A percentile compares a stretch with the other conserved stretches of the same genome.
Conservation (phyloP, 1,140 invertebrate genomes). For the Himalopsyche phryganea region DNA sequence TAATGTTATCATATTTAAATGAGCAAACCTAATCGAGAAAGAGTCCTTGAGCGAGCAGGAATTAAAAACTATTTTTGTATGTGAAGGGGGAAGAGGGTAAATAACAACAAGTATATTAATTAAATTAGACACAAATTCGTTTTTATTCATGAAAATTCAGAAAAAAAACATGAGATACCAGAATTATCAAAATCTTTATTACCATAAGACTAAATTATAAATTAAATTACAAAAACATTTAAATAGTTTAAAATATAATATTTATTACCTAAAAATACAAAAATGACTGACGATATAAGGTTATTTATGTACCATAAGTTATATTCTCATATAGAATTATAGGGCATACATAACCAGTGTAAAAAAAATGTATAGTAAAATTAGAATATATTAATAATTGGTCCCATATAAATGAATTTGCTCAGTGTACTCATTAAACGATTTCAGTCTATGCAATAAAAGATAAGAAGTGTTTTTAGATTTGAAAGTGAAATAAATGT, state of each 20-base stretch:
- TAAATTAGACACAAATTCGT: constrained; percentile 28
- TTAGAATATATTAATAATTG: constrained; percentile 21
- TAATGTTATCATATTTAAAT: too few relatives aligned
- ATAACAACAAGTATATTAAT: constrained; percentile 27
- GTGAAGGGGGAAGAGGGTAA: neutral
- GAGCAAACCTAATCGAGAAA: too few relatives aligned
- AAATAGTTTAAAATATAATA: constrained; percentile 34
- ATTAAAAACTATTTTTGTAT: too few relatives aligned
- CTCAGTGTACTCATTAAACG: neutral
- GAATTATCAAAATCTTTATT: constrained; percentile 26
- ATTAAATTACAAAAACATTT: constrained; percentile 31
- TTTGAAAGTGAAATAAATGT: neutral
- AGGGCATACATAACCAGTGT: constrained; percentile 6
- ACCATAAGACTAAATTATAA: constrained; percentile 29
- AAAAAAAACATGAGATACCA: constrained; percentile 34
- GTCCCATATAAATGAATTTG: constrained; percentile 20
- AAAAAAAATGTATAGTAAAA: constrained; percentile 10
- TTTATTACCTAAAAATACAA: constrained; percentile 34
- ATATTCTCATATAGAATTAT: constrained; percentile 11
- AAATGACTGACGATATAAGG: constrained; percentile 31
- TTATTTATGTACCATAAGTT: constrained; percentile 7
- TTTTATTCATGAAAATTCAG: constrained; percentile 32
- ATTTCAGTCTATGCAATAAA: neutral
- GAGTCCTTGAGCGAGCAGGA: too few relatives aligned
- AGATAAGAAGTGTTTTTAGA: constrained; percentile 1